Percentiles rank a stretch among this genome's conserved stretches.
Conservation (phyloP, 1,140 invertebrate genomes). For the Bactericera cockerelli region DNA sequence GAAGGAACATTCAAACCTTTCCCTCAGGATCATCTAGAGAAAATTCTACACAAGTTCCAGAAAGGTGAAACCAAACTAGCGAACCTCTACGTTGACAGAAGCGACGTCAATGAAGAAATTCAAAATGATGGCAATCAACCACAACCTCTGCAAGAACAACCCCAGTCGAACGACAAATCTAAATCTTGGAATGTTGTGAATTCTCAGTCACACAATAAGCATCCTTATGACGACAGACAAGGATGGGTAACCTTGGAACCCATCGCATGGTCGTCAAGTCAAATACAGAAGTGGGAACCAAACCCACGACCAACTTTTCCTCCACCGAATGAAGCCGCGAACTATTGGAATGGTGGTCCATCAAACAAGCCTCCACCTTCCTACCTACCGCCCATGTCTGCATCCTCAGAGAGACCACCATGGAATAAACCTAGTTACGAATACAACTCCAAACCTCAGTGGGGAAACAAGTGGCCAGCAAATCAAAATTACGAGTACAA, state of each 20-base stretch:
- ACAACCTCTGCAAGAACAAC: slow-evolving; percentile 4
- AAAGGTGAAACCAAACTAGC: slow-evolving; percentile 17
- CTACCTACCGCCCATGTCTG: not conserved
- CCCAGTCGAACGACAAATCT: slow-evolving; percentile 22
- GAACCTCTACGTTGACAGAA: slow-evolving; percentile 20
- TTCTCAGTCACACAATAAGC: slow-evolving; percentile 31
- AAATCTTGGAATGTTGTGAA: slow-evolving; percentile 27
- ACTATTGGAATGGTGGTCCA: slow-evolving; percentile 10
- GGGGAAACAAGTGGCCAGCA: slow-evolving; percentile 5
- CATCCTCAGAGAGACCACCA: slow-evolving; percentile 26
- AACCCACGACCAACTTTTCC: slow-evolving; percentile 29
- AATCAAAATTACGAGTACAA: slow-evolving; percentile 5
- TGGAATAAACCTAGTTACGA: slow-evolving; percentile 26
- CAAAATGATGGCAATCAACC: slow-evolving; percentile 12
- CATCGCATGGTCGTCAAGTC: slow-evolving; percentile 59
- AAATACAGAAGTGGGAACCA: slow-evolving; percentile 59
- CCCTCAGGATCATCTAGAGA: slow-evolving; percentile 24
- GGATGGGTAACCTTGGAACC: slow-evolving; percentile 62
- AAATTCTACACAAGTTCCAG: slow-evolving; percentile 22
- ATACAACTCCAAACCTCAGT: slow-evolving; percentile 17
- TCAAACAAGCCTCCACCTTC: slow-evolving; percentile 20
- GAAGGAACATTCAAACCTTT: slow-evolving; percentile 24
- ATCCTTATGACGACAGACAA: slow-evolving; percentile 46
- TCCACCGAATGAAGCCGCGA: slow-evolving; percentile 15
- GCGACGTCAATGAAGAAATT: slow-evolving; percentile 20